Conservation (phyloP, 2,888 invertebrate species). For the Hedya salicella region DNA sequence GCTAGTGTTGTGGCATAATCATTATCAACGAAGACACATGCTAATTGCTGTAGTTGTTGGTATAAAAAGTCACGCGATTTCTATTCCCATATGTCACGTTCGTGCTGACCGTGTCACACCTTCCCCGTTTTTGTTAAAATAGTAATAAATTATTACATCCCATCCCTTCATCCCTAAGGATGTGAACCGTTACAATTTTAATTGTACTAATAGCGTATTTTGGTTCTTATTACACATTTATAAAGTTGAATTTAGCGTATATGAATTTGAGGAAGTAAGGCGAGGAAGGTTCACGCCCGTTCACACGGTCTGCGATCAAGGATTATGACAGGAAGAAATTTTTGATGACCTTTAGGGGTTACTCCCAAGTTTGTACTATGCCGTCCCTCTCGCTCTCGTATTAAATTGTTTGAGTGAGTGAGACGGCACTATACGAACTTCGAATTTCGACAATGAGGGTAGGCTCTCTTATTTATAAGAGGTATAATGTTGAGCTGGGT, state of each 20-base stretch:
- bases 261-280: constrained; percentile 3
- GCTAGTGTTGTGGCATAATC: too few relatives aligned
- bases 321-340: constrained; percentile 4
- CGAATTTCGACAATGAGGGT: too few relatives aligned
- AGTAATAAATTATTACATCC: constrained; percentile 49
- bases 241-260: constrained; percentile 14
- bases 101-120: constrained; percentile 22
- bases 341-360: not conserved
- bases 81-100: constrained; percentile 11
- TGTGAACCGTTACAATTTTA: constrained; percentile 52
- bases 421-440: too few relatives aligned
- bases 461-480: too few relatives aligned
- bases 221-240: not conserved
- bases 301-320: constrained; percentile 13
- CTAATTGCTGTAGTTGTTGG: too few relatives aligned
- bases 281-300: constrained; percentile 26
- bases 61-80: too few relatives aligned
- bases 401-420: too few relatives aligned
- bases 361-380: too few relatives aligned
- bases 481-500: too few relatives aligned
- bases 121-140: constrained; percentile 26
- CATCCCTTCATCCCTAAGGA: constrained; percentile 52
- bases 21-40: too few relatives aligned
- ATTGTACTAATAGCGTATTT: not conserved
- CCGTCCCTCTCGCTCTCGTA: too few relatives aligned